Conservation (phyloP, 2,797 vertebrate genomes). For the Epinephelus malabaricus region DNA sequence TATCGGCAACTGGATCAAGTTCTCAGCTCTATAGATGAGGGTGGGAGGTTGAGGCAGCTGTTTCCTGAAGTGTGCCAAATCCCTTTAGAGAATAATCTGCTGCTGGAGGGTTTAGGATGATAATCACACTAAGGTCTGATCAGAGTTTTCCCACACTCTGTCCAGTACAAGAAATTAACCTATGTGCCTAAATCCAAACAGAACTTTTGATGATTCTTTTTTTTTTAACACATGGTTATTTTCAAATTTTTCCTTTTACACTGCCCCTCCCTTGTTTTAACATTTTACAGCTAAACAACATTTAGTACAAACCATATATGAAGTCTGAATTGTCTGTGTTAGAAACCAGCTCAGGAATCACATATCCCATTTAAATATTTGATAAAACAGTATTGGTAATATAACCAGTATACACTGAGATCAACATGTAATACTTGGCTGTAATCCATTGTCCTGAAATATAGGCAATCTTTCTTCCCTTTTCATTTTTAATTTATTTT, state of each 20-base stretch:
- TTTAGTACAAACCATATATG: no score
- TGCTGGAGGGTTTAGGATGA: constrained; percentile 22
- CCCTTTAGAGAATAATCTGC: constrained; percentile 40
- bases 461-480: no score
- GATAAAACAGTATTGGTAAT: neutral
- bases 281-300: neutral
- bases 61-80: constrained; percentile 59
- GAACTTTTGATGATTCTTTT: neutral
- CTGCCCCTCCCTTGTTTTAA: neutral
- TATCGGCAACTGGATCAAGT: neutral
- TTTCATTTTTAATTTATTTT: no score
- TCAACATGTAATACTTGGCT: neutral
- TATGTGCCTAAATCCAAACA: constrained; percentile 65
- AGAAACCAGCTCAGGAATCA: neutral
- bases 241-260: neutral
- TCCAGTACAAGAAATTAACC: constrained; percentile 43
- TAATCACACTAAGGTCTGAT: constrained; percentile 9
- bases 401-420: neutral
- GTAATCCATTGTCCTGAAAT: neutral
- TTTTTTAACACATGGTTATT: neutral
- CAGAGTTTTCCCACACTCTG: constrained; percentile 28
- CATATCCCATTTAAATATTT: neutral
- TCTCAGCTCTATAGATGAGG: neutral
- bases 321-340: neutral
- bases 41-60: constrained; percentile 26